Conservation (phyloP, 2,888 invertebrate species). For the Temnothorax rugatulus region DNA sequence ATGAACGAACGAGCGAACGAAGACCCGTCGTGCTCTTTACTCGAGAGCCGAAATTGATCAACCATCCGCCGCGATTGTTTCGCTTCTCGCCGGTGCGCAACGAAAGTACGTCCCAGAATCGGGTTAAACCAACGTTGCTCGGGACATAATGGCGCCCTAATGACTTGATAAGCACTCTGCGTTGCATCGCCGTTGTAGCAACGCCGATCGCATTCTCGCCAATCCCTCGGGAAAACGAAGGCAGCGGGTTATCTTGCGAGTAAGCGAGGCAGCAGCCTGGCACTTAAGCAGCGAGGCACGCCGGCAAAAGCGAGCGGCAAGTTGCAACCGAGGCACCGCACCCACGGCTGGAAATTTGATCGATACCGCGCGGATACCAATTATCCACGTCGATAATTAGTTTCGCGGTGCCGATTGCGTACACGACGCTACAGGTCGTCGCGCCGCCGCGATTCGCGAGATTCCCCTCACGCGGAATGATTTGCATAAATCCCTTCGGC, state of each 20-base stretch:
- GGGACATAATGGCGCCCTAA: slow-evolving; percentile 74
- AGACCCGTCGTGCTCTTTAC: slow-evolving; percentile 22
- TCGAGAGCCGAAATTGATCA: slow-evolving; percentile 44
- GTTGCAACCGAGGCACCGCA: slow-evolving; percentile 58
- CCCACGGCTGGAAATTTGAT: slow-evolving; percentile 66
- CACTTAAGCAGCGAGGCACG: slow-evolving; percentile 45
- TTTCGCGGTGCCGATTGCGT: slow-evolving; percentile 52
- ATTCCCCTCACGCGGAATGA: slow-evolving; percentile 24
- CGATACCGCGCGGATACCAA: slow-evolving; percentile 67
- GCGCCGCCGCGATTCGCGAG: slow-evolving; percentile 14
- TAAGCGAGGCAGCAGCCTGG: slow-evolving; percentile 54
- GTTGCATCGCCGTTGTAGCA: slow-evolving; percentile 56
- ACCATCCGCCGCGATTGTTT: slow-evolving; percentile 40
- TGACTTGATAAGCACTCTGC: slow-evolving; percentile 78
- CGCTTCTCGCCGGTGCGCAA: slow-evolving; percentile 32
- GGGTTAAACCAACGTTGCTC: slow-evolving; percentile 76
- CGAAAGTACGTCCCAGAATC: slow-evolving; percentile 55
- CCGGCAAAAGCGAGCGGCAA: slow-evolving; percentile 41
- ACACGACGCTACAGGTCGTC: slow-evolving; percentile 25
- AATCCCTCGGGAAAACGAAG: slow-evolving; percentile 61
- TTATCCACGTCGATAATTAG: slow-evolving; percentile 66
- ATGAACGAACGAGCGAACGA: slow-evolving; percentile 51
- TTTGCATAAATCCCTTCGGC: slow-evolving; percentile 16
- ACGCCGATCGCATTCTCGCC: slow-evolving; percentile 43
- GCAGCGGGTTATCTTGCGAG: slow-evolving; percentile 40